A percentile compares a stretch with the other conserved stretches of the same genome.
These are phyloP conservation scores for Ornithorhynchus anatinus DNA, from an alignment of 2,113 vertebrate species.

Conservation along the genomic window DNA sequence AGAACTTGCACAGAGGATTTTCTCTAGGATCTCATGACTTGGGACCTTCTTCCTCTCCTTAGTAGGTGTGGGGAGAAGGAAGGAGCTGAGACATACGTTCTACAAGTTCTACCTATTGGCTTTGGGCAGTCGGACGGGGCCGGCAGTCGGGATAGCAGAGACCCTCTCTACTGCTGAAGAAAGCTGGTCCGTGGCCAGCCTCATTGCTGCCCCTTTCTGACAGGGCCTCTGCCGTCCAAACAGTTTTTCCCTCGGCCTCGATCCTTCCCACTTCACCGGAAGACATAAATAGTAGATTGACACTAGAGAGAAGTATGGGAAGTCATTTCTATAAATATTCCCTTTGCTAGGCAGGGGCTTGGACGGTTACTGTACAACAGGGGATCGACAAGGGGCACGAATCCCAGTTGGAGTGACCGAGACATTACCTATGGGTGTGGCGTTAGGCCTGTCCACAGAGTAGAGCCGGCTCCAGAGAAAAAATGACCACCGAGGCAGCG, in stretches of 20 bases:
- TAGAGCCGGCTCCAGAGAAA: too few species aligned
- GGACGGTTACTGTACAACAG: neutral
- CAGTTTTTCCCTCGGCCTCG: slow-evolving; percentile 24
- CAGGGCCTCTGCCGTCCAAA: neutral
- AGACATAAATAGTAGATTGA: slow-evolving; percentile 33
- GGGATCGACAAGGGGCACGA: too few species aligned
- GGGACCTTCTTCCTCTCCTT: too few species aligned
- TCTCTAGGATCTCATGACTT: too few species aligned
- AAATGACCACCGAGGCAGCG: slow-evolving; percentile 15
- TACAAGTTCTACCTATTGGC: neutral
- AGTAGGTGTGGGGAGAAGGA: too few species aligned
- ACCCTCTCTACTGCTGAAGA: neutral
- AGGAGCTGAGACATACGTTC: too few species aligned
- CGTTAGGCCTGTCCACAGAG: too few species aligned
- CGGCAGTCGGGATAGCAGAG: neutral
- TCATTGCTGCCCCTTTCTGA: slow-evolving; percentile 19
- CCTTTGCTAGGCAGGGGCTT: accelerated
- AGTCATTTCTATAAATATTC: slow-evolving; percentile 18
- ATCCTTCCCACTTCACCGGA: slow-evolving; percentile 6
- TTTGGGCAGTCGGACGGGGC: neutral
- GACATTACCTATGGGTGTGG: too few species aligned
- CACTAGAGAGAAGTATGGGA: neutral
- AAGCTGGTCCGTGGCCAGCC: slow-evolving; percentile 25
- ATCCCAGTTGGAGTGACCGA: too few species aligned
- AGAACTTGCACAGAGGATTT: too few species aligned